Evolutionary conservation across 2,888 invertebrate genomes (phyloP), one percentile per base, ranked within the genome.

Genomic region (Malacosoma neustria): DNA sequence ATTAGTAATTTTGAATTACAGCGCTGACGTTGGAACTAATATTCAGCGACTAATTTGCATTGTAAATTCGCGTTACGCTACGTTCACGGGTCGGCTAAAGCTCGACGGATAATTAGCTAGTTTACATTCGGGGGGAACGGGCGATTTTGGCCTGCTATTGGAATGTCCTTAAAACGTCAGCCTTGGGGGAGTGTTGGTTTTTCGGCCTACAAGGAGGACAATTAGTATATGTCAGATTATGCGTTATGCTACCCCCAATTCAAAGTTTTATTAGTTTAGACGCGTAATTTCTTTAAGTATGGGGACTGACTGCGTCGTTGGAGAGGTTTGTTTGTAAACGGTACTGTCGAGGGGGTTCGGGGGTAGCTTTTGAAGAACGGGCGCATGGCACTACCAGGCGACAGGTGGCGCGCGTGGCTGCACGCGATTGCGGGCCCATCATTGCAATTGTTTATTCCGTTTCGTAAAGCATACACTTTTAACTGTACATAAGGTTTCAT

Each of bases 331-430:
- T 79, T 79, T 73, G 76, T 74, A 66, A 62, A 46, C 54, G 45
- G 52, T 51, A 49, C 53, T 56, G 51, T 48, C 52, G 67, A 65
- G 64, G 60, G 65, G 64, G 62, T 67, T 70, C 41, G 65, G 68
- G 69, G 72, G 77, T 68, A 72, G 72, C 74, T 74, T 66, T 73
- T 68, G 68, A 64, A 61, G 54, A 54, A 62, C 57, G 59, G 61
- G 72, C 51, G 67, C 71, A 61, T 72, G 81, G 77, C 63, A 69
- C 88, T 89, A 68, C 89, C 89, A 88, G 89, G 86, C 82, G 60
- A 72, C 48, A 43, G 37, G 41, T 69, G 40, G 36, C 41, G 44
- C 43, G 51, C 38, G 22, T 22, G 52, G 57, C 59, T 74, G 75
- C 84, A 84, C 84, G 84, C 82, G 86, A 80, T 71, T 39, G 37